Evolutionary conservation across 2,888 invertebrate species (phyloP), one percentile per base, ranked within the genome.

Genomic region (Agonopterix subpropinquella): DNA sequence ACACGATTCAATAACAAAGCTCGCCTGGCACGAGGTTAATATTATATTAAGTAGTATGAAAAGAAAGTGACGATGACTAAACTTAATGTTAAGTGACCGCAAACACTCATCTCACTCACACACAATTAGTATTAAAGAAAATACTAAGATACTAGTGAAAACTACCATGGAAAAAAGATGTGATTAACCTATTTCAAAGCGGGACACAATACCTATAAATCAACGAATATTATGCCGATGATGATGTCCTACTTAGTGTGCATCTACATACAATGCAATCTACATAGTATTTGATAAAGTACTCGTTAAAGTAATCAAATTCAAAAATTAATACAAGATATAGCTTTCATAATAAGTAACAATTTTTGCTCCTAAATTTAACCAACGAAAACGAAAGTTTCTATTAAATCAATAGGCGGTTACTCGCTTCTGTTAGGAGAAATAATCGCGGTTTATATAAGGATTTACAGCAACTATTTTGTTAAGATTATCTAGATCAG

Each of bases 401-500:
- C 56, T 72, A 49, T 48, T 56, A 70, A 75, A 80, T 74, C 67
- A 59, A 75, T 62, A 49, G 69, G 71, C 65, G 61, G 64, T 58
- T 67, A 68, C 59, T 62, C 63, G 59, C 60, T 67, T 67, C 63
- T 68, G 69, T 69, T 62, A 59, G 62, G 66, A 65, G 61, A 78
- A 77, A 77, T 69, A 11, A 74, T 72, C 61, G 77, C 71, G 67
- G 73, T 68, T 71, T 73, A 70, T 70, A 74, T 70, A 74, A 81
- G 72, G 80, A 80, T 70, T 68, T 79, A 84, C 73, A 83, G 83
- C 77, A 79, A 83, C 82, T 86, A 82, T 85, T 84, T 80, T 67
- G 74, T 85, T 78, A 74, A 83, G 64, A 77, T 83, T 78, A 80
- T 71, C 82, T 86, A 85, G 73, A 62, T 76, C 70, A 70, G 68